Percentiles rank a stretch among this genome's conserved stretches.
Conservation (phyloP, 2,888 invertebrate genomes). For the Dastarcus helophoroides region DNA sequence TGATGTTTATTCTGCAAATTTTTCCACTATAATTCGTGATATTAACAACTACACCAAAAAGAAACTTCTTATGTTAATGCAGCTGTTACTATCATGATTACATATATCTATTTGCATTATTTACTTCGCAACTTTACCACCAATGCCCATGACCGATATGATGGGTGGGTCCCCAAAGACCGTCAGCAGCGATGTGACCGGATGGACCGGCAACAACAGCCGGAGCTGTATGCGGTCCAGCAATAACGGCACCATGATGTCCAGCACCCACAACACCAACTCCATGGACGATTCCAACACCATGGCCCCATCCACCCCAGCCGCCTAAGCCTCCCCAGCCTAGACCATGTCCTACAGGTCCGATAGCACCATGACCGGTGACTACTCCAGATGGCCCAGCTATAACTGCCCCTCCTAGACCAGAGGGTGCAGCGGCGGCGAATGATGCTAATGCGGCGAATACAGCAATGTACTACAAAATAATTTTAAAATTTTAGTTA, state of each 20-base stretch:
- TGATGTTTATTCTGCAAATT: too few relatives aligned
- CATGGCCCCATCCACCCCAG: slow-evolving; percentile 5
- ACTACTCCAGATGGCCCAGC: slow-evolving; percentile 8
- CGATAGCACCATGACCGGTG: slow-evolving; percentile 3
- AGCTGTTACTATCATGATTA: too few relatives aligned
- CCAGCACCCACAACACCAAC: slow-evolving; percentile 7
- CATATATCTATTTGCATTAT: too few relatives aligned
- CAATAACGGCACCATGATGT: slow-evolving; percentile 5
- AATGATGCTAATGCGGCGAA: background rate
- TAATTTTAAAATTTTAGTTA: too few relatives aligned
- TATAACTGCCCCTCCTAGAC: slow-evolving; percentile 5
- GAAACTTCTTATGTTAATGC: too few relatives aligned
- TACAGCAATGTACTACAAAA: background rate
- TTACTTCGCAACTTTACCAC: too few relatives aligned
- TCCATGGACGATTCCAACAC: slow-evolving; percentile 6
- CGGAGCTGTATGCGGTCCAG: slow-evolving; percentile 5
- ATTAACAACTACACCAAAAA: too few relatives aligned
- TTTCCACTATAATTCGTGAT: too few relatives aligned
- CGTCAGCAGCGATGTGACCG: slow-evolving; percentile 5
- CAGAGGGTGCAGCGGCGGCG: slow-evolving; percentile 7
- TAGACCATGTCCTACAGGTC: slow-evolving; percentile 1
- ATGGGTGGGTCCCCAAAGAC: slow-evolving; percentile 5
- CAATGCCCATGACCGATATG: slow-evolving; percentile 4
- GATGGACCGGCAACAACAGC: slow-evolving; percentile 6
- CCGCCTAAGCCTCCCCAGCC: slow-evolving; percentile 7